Percentiles rank a stretch among this genome's conserved stretches.
Evolutionary conservation across 2,888 invertebrate species (phyloP).

Genomic region (Diaperis boleti): DNA sequence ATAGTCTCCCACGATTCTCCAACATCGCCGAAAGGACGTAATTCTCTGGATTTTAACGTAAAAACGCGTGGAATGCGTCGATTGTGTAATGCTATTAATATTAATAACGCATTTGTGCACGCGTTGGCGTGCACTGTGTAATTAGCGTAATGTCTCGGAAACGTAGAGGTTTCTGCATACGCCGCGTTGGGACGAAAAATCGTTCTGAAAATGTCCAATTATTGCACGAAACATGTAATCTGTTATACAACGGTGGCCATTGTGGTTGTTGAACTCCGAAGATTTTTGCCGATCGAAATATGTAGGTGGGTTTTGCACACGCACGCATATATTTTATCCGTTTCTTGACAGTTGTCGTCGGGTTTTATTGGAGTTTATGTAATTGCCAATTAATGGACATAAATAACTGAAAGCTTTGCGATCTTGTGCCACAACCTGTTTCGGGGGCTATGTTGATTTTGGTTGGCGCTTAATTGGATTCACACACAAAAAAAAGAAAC

Average conservation of each 20-base stretch:
- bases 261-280: conserved; percentile 27
- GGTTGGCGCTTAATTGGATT: conserved; percentile 4
- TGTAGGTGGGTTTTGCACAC: conserved; percentile 18
- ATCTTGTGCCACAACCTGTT: conserved; percentile 4
- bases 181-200: conserved; percentile 3
- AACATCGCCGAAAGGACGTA: background rate
- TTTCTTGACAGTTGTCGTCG: conserved; percentile 20
- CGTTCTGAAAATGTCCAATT: conserved; percentile 21
- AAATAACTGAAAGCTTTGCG: conserved; percentile 9
- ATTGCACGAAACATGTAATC: conserved; percentile 24
- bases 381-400: conserved; percentile 26
- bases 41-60: background rate
- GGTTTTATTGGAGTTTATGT: conserved; percentile 13
- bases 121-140: conserved; percentile 33
- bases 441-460: conserved; percentile 8
- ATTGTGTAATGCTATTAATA: conserved; percentile 29
- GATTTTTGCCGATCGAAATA: conserved; percentile 23
- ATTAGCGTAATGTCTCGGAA: conserved; percentile 21
- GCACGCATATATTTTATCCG: conserved; percentile 7
- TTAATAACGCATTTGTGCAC: conserved; percentile 25
- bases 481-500: background rate
- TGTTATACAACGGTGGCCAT: conserved; percentile 28
- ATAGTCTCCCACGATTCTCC: conserved; percentile 10
- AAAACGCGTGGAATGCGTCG: background rate
- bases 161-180: conserved; percentile 21